phyloP scores from a whole-genome alignment of 2,113 vertebrate genomes.

The Nannobrachium achirus region DNA sequence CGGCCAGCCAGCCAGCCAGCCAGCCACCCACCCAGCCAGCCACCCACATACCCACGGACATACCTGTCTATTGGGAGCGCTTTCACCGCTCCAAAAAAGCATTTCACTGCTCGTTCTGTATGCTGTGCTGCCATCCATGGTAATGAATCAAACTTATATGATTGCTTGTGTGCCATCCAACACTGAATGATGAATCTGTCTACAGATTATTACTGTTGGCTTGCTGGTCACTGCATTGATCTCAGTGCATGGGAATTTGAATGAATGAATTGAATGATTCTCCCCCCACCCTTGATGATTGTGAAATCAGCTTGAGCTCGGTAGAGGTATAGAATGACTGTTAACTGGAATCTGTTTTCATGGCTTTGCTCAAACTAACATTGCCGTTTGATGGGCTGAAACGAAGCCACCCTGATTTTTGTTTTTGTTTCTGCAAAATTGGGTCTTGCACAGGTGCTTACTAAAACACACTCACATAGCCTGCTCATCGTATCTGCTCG shows the following conservation, averaged over 20 bases:
- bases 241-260: constrained; percentile 60
- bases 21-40: too few species aligned
- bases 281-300: constrained; percentile 11
- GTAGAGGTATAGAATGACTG: constrained; percentile 10
- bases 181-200: constrained; percentile 46
- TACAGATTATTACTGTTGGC: constrained; percentile 27
- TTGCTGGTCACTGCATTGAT: constrained; percentile 22
- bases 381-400: constrained; percentile 38
- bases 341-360: constrained; percentile 10
- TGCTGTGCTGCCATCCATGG: constrained; percentile 51
- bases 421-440: too few species aligned
- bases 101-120: constrained; percentile 36
- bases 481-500: constrained; percentile 21
- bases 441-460: too few species aligned
- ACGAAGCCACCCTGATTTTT: constrained; percentile 7
- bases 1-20: too few species aligned
- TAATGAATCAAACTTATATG: constrained; percentile 29
- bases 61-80: too few species aligned
- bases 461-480: too few species aligned
- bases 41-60: too few species aligned
- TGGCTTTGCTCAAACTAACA: constrained; percentile 54
- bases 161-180: constrained; percentile 42
- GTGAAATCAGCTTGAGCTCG: constrained; percentile 35
- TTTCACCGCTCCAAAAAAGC: too few species aligned
- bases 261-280: constrained; percentile 2